These are phyloP conservation scores for Parnassius smintheus DNA, from an alignment of 2,888 invertebrate species.

Conservation along the genomic window DNA sequence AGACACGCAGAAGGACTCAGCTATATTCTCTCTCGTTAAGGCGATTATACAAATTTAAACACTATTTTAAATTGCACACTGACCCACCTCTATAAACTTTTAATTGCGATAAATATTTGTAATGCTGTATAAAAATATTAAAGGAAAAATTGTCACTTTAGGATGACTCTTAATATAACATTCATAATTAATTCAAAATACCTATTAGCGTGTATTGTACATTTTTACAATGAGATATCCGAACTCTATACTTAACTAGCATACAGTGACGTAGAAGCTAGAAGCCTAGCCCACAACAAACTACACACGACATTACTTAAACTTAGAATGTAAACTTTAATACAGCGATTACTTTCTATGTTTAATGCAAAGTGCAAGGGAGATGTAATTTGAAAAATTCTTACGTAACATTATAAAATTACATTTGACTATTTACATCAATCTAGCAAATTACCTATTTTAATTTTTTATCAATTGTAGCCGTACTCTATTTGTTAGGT, in stretches of 20 bases:
- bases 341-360: conserved; percentile 71
- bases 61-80: conserved; percentile 76
- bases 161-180: conserved; percentile 71
- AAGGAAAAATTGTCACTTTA: conserved; percentile 78
- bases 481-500: conserved; percentile 63
- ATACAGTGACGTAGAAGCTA: conserved; percentile 74
- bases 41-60: conserved; percentile 76
- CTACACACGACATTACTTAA: conserved; percentile 72
- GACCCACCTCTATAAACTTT: conserved; percentile 80
- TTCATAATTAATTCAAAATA: conserved; percentile 69
- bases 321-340: conserved; percentile 60
- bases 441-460: conserved; percentile 59
- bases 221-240: conserved; percentile 78
- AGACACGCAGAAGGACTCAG: conserved; percentile 71
- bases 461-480: conserved; percentile 30
- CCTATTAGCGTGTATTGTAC: conserved; percentile 75
- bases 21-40: conserved; percentile 80
- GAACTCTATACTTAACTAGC: conserved; percentile 70
- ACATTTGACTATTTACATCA: conserved; percentile 76
- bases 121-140: conserved; percentile 82
- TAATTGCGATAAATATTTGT: conserved; percentile 79
- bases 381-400: conserved; percentile 74
- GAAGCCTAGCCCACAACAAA: conserved; percentile 77
- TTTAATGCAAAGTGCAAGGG: conserved; percentile 75
- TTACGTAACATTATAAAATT: conserved; percentile 77